These are phyloP conservation scores for Phorcus lineatus DNA, from an alignment of 2,888 invertebrate species.

Conservation along the genomic window DNA sequence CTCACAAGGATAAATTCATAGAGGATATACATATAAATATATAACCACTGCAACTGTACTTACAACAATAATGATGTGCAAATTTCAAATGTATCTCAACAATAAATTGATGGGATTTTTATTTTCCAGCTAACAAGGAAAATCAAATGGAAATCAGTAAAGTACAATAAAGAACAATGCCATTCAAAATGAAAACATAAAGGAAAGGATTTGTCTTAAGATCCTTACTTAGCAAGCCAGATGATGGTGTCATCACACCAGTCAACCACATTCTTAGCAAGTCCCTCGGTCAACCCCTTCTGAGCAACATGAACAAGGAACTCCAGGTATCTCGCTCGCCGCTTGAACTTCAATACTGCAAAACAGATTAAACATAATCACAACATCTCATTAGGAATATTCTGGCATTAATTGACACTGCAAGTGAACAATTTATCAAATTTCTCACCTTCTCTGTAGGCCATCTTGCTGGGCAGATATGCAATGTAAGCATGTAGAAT, in stretches of 20 bases:
- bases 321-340: slow-evolving; percentile 71
- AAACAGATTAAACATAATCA: slow-evolving; percentile 10
- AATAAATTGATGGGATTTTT: no score
- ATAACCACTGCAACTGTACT: no score
- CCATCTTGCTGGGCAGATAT: slow-evolving; percentile 71
- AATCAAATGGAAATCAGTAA: no score
- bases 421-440: no score
- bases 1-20: no score
- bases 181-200: neutral
- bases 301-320: slow-evolving; percentile 73
- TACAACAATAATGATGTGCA: no score
- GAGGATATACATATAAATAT: no score
- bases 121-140: no score
- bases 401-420: neutral
- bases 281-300: slow-evolving; percentile 73
- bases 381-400: neutral
- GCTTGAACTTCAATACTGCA: slow-evolving; percentile 72
- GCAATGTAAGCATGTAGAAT: slow-evolving; percentile 74
- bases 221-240: slow-evolving; percentile 67
- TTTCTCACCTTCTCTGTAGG: slow-evolving; percentile 71
- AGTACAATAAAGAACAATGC: neutral
- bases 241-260: slow-evolving; percentile 72
- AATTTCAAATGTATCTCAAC: no score
- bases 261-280: slow-evolving; percentile 63
- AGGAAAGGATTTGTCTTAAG: neutral